Base-by-base conservation (phyloP, 2,797 vertebrate species). In the Monodelphis domestica region DNA sequence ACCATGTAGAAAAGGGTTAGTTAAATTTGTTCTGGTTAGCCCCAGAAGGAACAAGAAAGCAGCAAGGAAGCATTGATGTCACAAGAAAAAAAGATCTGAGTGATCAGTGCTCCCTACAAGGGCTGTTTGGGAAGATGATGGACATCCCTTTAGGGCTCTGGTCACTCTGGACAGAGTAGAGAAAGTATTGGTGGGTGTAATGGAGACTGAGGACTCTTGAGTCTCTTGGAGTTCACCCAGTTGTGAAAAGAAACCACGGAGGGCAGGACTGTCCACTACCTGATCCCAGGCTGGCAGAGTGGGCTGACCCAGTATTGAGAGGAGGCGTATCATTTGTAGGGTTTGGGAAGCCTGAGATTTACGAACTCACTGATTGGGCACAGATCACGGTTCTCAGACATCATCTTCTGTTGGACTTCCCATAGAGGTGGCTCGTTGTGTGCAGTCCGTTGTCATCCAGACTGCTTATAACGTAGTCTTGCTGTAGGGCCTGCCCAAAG, bases 401-500 rank as follows among this genome's bases (percentile, higher is more conserved):
- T 10, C 57, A 12, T 70, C 59, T 63, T 29, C 29, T 33, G 14
- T 29, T 30, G 33, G 57, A 30, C 57, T 63, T 63, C 30, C 57
- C 4, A 12, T n/a, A 6, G 33, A 5, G 33, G 59, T 57, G 56
- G 29, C 28, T 3, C 59, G 63, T 5, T 11, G 14, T 1, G 12
- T n/a, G 4, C 1, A 0, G 15, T 0, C 59, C 12, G 17, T 33
- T 30, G 4, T 33, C 59, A 63, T n/a, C 1, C 14, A 15, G 57
- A 14, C 14, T n/a, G 14, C 17, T n/a, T 33, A 15, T n/a, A 12
- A 15, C 4, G 17, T n/a, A 5, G 14, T 14, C 57, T 59, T 17
- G 7, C 30, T 12, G 6, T 21, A 24, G n/a, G 6, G 10, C 17
- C n/a, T 10, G 2, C n/a, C 59, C 57, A 14, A 57, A 30, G 29